Conservation (phyloP, 1,140 invertebrate genomes). For the Neotoxoptera formosana region DNA sequence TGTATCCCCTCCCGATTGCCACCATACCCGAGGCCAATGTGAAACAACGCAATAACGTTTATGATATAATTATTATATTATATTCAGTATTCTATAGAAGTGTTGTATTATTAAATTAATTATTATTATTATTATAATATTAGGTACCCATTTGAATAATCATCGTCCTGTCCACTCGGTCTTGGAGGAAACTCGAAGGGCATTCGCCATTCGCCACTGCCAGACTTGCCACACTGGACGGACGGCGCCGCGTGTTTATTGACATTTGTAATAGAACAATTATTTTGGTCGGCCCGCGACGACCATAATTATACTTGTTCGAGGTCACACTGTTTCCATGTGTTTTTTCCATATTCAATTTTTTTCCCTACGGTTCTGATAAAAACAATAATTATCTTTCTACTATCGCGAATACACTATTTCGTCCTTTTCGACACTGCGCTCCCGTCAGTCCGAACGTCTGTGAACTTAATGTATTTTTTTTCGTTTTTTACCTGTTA, state of each 20-base stretch:
- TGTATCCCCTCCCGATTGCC: not conserved
- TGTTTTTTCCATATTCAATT: not conserved
- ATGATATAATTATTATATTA: no score
- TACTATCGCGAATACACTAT: not conserved
- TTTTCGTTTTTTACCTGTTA: constrained; percentile 54
- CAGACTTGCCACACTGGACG: no score
- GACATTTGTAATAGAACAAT: not conserved
- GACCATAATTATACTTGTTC: not conserved
- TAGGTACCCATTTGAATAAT: not conserved
- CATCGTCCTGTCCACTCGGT: not conserved
- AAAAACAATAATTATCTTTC: constrained; percentile 27
- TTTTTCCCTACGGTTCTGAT: not conserved
- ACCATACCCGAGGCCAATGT: not conserved
- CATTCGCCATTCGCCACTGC: not conserved
- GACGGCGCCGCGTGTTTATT: not conserved
- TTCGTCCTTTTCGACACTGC: not conserved
- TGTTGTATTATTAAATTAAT: not conserved
- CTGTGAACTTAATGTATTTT: not conserved
- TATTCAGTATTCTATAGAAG: no score
- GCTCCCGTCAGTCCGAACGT: not conserved
- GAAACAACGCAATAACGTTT: not conserved
- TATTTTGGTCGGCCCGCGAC: not conserved
- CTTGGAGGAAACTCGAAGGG: not conserved
- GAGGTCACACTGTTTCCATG: constrained; percentile 52
- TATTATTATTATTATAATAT: not conserved